These are phyloP conservation scores for Notiomystis cincta DNA, from an alignment of 2,113 vertebrate genomes.

Conservation along the genomic window DNA sequence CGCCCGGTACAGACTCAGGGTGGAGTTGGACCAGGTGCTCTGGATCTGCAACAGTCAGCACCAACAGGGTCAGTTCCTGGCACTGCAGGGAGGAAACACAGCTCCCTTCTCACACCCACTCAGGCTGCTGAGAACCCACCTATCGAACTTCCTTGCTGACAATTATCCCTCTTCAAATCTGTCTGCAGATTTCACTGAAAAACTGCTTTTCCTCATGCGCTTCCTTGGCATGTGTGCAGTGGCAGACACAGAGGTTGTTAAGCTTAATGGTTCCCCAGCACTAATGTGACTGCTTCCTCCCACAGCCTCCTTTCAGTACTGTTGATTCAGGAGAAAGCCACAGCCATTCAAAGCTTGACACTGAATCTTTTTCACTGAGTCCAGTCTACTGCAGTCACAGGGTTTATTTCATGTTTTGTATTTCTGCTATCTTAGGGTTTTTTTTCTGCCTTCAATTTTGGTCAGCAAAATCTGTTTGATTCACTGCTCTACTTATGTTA, in stretches of 20 bases:
- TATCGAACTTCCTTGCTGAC: accelerated
- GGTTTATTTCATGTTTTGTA: not conserved
- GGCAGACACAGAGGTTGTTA: not conserved
- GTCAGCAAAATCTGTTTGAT: not conserved
- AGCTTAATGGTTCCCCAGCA: not conserved
- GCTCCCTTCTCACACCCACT: not conserved
- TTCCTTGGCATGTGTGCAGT: not conserved
- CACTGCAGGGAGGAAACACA: not conserved
- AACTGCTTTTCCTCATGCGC: not conserved
- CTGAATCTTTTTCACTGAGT: not conserved
- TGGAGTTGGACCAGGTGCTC: constrained; percentile 68
- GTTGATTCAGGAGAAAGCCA: not conserved
- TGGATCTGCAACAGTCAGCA: constrained; percentile 75
- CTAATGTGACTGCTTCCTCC: not conserved
- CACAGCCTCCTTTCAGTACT: not conserved
- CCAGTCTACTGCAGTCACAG: not conserved
- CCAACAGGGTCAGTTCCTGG: not conserved
- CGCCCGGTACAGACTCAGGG: constrained; percentile 81
- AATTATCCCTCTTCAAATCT: not conserved
- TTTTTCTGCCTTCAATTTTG: not conserved
- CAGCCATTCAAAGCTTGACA: not conserved
- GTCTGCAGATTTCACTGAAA: not conserved
- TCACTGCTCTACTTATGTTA: not conserved
- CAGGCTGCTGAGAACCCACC: not conserved
- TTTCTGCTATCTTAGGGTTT: not conserved